Conservation (phyloP, 2,888 invertebrate genomes). For the Limnephilus auricula region DNA sequence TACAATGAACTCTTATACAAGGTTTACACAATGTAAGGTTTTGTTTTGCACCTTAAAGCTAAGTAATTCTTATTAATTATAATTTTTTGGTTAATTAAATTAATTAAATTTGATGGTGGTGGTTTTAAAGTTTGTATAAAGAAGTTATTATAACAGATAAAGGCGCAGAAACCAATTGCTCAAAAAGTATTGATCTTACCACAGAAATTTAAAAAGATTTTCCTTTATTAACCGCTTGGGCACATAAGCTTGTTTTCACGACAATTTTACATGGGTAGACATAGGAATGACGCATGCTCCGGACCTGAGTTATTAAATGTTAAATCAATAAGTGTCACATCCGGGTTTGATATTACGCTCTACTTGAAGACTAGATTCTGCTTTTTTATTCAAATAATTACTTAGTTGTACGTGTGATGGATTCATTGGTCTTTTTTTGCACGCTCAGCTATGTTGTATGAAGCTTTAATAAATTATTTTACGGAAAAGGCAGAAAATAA, state of each 20-base stretch:
- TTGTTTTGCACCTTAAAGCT: background rate
- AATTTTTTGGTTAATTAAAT: background rate
- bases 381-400: background rate
- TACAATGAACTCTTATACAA: background rate
- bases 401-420: background rate
- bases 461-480: background rate
- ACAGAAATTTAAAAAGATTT: background rate
- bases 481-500: background rate
- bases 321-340: background rate
- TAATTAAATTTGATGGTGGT: background rate
- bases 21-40: background rate
- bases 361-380: background rate
- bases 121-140: background rate
- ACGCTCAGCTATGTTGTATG: background rate
- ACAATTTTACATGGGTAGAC: no score
- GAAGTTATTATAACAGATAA: background rate
- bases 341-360: background rate
- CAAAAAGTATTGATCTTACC: background rate
- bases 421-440: background rate
- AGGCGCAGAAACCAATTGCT: background rate
- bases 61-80: background rate
- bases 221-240: no score
- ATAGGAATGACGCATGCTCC: no score
- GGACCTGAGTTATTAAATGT: no score
- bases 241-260: no score